These are phyloP conservation scores for Leucophenga varia DNA, from an alignment of 1,140 invertebrate genomes.

Conservation along the genomic window DNA sequence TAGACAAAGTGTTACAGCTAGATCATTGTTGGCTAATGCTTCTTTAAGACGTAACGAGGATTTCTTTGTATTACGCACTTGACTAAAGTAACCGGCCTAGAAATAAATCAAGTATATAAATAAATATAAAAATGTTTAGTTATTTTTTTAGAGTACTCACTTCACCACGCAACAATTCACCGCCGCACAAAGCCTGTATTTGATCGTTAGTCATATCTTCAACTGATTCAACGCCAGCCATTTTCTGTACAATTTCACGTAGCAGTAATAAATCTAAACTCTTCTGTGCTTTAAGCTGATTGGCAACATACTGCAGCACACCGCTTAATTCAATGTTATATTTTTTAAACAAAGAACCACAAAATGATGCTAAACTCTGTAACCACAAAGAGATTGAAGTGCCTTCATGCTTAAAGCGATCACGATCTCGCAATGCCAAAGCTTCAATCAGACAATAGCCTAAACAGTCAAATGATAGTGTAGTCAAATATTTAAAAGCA, in stretches of 20 bases:
- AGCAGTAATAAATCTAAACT: constrained; percentile 93
- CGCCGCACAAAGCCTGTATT: constrained; percentile 93
- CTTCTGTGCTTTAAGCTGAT: constrained; percentile 94
- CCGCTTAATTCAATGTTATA: constrained; percentile 96
- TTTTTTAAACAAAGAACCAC: constrained; percentile 94
- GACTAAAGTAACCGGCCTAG: constrained; percentile 89
- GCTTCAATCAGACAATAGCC: constrained; percentile 95
- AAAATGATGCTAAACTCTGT: constrained; percentile 91
- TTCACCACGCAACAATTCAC: constrained; percentile 92
- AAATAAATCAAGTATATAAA: background rate
- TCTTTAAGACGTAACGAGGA: constrained; percentile 96
- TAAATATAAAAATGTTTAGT: constrained; percentile 6
- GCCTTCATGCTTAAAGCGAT: constrained; percentile 83
- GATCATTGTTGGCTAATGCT: constrained; percentile 81
- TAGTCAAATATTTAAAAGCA: constrained; percentile 94
- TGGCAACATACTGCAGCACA: constrained; percentile 93
- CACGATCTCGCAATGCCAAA: constrained; percentile 73
- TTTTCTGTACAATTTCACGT: constrained; percentile 98
- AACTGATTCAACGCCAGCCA: constrained; percentile 96
- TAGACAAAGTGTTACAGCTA: constrained; percentile 90
- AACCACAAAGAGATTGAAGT: constrained; percentile 95
- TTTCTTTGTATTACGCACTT: constrained; percentile 95
- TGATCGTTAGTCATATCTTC: constrained; percentile 97
- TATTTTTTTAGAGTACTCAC: constrained; percentile 62
- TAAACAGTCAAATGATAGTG: constrained; percentile 93